phyloP scores from a whole-genome alignment of 2,113 vertebrate species.

The Colaptes auratus region DNA sequence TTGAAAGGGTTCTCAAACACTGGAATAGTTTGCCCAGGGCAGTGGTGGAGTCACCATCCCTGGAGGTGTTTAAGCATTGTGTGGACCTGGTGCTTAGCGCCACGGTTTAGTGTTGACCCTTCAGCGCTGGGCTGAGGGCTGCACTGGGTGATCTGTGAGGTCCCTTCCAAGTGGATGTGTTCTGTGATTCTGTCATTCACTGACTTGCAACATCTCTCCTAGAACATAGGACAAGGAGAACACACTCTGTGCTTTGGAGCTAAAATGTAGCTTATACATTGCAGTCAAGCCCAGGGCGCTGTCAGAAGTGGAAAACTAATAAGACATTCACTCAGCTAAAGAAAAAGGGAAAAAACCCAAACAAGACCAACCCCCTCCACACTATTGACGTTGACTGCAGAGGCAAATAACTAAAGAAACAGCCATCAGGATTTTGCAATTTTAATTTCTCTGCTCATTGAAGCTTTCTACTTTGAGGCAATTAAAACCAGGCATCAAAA shows the following conservation, averaged over 20 bases:
- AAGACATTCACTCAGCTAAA: background rate
- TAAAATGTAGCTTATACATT: background rate
- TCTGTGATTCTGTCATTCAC: background rate
- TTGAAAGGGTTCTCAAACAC: no score
- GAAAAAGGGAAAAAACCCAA: background rate
- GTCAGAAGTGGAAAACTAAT: background rate
- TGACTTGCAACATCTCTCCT: background rate
- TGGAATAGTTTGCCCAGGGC: no score
- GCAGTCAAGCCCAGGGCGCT: background rate
- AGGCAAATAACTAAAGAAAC: conserved; percentile 34
- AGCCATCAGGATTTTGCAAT: conserved; percentile 27
- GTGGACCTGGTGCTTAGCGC: no score
- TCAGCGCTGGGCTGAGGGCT: no score
- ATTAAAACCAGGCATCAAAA: conserved; percentile 67
- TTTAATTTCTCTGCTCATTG: conserved; percentile 72
- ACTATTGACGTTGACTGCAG: background rate
- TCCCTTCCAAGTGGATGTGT: no score
- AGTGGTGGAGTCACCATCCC: no score
- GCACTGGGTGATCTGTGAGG: no score
- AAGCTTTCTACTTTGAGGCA: conserved; percentile 62
- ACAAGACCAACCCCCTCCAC: background rate
- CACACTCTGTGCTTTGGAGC: background rate
- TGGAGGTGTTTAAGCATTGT: no score
- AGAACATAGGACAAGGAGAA: background rate
- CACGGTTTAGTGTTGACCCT: no score